Conservation (phyloP, 1,140 invertebrate species). For the Orussus abietinus region DNA sequence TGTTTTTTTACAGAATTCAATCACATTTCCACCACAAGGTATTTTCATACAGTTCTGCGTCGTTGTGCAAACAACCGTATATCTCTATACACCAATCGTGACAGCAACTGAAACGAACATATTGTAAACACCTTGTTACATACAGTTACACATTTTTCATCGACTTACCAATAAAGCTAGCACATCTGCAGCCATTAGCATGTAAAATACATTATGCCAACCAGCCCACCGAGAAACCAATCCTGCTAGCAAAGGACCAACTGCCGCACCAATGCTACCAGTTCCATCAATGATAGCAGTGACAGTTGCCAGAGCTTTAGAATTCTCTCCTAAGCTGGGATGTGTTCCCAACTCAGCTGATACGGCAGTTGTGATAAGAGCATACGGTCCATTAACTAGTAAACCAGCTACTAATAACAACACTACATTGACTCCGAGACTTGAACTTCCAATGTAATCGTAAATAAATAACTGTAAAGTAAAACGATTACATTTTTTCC, state of each 20-base stretch:
- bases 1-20: too few relatives aligned
- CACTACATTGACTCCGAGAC: constrained; percentile 61
- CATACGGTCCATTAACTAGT: constrained; percentile 93
- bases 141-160: constrained; percentile 9
- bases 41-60: constrained; percentile 28
- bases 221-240: constrained; percentile 64
- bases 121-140: neutral
- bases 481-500: too few relatives aligned
- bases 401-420: constrained; percentile 75
- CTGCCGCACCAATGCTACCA: constrained; percentile 86
- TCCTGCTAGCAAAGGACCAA: constrained; percentile 88
- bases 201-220: constrained; percentile 89
- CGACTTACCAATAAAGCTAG: constrained; percentile 67
- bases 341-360: constrained; percentile 92
- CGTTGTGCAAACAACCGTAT: constrained; percentile 34
- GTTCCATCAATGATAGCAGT: constrained; percentile 97
- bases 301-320: constrained; percentile 90
- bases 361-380: constrained; percentile 93
- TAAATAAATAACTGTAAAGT: constrained; percentile 73
- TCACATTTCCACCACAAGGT: neutral
- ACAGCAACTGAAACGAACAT: constrained; percentile 34
- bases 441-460: constrained; percentile 64
- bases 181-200: constrained; percentile 82
- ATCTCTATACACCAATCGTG: constrained; percentile 43
- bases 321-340: constrained; percentile 75